Base-by-base conservation (phyloP, 2,888 invertebrate genomes). In the Trissolcus japonicus region DNA sequence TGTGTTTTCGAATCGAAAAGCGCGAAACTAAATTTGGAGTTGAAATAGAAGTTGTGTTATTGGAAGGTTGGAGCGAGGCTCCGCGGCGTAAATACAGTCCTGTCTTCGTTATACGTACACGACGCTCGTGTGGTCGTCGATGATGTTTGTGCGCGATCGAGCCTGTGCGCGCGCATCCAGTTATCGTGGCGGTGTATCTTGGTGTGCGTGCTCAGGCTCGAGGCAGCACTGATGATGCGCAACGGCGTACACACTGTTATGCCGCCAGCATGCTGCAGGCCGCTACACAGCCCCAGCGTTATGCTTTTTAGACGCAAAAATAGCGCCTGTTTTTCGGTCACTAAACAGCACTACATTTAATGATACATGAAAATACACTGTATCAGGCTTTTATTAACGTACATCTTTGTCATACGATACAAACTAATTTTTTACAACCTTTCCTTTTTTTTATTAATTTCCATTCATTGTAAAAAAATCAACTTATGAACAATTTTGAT, bases 261-360 rank as follows among this genome's bases (percentile, higher is more conserved):
- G 56, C 57, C 59, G 57, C 71, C 48, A 54, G 62, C 66, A 25
- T 21, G 55, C 68, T 69, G 74, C 78, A 78, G 67, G 69, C 54
- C 61, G 65, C 65, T 51, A 21, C 59, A 25, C 61, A 25, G 76
- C 54, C 35, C 67, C 67, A 71, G 55, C 78, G 78, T 78, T 78
- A 78, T 78, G 78, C 78, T 75, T 75, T 78, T 75, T 75, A 75
- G 78, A 75, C 68, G 75, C 75, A 78, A 71, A 78, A 78, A 78
- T 78, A 78, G 78, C 65, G 78, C 59, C 75, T 50, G 72, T 78
- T 78, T 78, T 75, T 78, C 74, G 74, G 74, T 78, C 78, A 78
- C 74, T 74, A 69, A 74, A 72, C 67, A 72, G 54, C 17, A 62
- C 63, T 17, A 40, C 61, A 57, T 63, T 67, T 67, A 76, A 76